These are phyloP conservation scores for Apotomis turbidana DNA, from an alignment of 2,888 invertebrate genomes.

Conservation along the genomic window DNA sequence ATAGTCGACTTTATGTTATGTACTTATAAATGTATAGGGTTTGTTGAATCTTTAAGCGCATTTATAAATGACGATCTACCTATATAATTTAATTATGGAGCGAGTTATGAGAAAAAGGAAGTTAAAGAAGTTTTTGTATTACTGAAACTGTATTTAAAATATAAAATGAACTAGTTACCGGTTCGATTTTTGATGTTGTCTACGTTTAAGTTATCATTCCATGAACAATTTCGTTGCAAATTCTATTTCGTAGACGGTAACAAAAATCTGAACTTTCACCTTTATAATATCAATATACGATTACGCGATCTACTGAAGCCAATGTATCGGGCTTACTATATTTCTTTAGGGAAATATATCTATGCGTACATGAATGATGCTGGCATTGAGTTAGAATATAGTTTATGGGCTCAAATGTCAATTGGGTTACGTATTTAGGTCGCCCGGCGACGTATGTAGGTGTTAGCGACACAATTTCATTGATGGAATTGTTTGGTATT, in stretches of 20 bases:
- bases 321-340: slow-evolving; percentile 1
- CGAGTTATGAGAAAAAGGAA: too few relatives aligned
- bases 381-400: slow-evolving; percentile 58
- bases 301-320: background rate
- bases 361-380: slow-evolving; percentile 50
- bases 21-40: too few relatives aligned
- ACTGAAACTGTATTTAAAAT: background rate
- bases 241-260: background rate
- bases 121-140: too few relatives aligned
- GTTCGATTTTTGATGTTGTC: too few relatives aligned
- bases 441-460: slow-evolving; percentile 48
- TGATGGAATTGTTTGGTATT: slow-evolving; percentile 28
- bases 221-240: background rate
- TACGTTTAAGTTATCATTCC: too few relatives aligned
- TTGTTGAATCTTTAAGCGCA: too few relatives aligned
- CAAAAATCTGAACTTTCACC: background rate
- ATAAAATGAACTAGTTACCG: background rate
- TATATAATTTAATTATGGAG: too few relatives aligned
- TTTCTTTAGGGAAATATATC: slow-evolving; percentile 20
- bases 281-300: slow-evolving; percentile 4
- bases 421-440: slow-evolving; percentile 69
- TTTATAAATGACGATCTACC: too few relatives aligned
- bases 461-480: slow-evolving; percentile 38
- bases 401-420: slow-evolving; percentile 66
- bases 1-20: too few relatives aligned